Evolutionary conservation across 2,888 invertebrate species (phyloP), one percentile per base, ranked within the genome.

Genomic region (Cryptocheilus praepositus): DNA sequence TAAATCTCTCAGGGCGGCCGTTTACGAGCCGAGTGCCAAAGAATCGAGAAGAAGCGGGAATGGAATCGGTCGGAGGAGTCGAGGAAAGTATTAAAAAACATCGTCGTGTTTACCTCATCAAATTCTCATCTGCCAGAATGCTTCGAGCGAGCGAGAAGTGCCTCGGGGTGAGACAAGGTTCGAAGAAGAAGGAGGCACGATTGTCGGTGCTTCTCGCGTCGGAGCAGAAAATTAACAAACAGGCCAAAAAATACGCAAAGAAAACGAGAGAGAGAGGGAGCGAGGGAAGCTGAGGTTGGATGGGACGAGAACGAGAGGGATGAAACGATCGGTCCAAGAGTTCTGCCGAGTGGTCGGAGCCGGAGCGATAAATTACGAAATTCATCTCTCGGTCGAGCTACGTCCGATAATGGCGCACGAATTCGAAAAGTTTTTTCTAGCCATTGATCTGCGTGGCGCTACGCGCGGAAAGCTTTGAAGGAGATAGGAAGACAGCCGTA

Each of bases 31-130:
- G 28, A 36, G 54, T 53, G 61, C 63, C 68, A 68, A 68, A 73
- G 57, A 65, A 67, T 55, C 58, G 58, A 49, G 21, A n/a, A 16
- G 64, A 8, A 46, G 28, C 18, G 61, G 43, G 64, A 45, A 55
- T 49, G 49, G 44, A 70, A 62, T 64, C 58, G 49, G 54, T 61
- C 36, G 58, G 49, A 57, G 55, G 46, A 21, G 64, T 18, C 46
- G 66, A 63, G 45, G 51, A 49, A 64, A 66, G 66, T 74, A 76
- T 79, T 76, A 74, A 78, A 74, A 73, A 79, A 74, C 67, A 68
- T 61, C 65, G 58, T 52, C 62, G 68, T 81, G 81, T 82, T 83
- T 83, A 80, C 77, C 81, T 80, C 84, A 80, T 83, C 79, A 84
- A 80, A 83, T 79, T 73, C 78, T 74, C 81, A 82, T 83, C 81